These are phyloP conservation scores for Philereme transversata DNA, from an alignment of 2,888 invertebrate genomes.

Conservation along the genomic window DNA sequence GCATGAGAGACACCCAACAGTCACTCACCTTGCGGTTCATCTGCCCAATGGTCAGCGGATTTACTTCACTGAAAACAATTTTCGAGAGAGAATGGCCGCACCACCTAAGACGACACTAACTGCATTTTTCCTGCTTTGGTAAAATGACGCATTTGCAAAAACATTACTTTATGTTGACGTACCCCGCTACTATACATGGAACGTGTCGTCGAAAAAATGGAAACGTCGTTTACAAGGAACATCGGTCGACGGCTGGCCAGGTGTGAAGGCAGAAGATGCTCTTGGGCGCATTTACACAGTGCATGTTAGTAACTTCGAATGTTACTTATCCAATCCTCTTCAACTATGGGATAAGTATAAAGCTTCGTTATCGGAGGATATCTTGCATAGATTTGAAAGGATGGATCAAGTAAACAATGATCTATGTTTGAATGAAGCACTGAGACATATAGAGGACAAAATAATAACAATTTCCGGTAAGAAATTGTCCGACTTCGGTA, in stretches of 20 bases:
- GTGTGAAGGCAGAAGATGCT: slow-evolving; percentile 37
- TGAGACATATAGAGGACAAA: neutral
- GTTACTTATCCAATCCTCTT: slow-evolving; percentile 22
- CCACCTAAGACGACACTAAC: neutral
- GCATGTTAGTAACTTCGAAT: slow-evolving; percentile 30
- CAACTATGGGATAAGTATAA: neutral
- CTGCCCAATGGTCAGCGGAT: slow-evolving; percentile 1
- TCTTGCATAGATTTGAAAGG: neutral
- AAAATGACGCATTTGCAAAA: slow-evolving; percentile 3
- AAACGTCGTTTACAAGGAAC: slow-evolving; percentile 40
- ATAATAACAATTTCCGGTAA: neutral
- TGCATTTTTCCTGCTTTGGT: neutral
- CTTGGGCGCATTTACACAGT: slow-evolving; percentile 38
- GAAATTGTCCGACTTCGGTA: neutral
- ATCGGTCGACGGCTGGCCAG: slow-evolving; percentile 34
- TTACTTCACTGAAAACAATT: neutral
- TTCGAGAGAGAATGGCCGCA: neutral
- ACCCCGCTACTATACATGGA: slow-evolving; percentile 32
- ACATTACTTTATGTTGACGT: slow-evolving; percentile 23
- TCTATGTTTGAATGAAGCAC: neutral
- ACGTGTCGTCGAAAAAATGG: slow-evolving; percentile 25
- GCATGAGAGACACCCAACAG: slow-evolving; percentile 6
- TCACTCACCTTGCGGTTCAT: neutral
- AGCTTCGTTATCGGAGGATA: neutral
- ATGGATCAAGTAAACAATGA: too few species aligned